Evolutionary conservation across 2,888 invertebrate species (phyloP), one percentile per base, ranked within the genome.

Genomic region (Volucella inflata): DNA sequence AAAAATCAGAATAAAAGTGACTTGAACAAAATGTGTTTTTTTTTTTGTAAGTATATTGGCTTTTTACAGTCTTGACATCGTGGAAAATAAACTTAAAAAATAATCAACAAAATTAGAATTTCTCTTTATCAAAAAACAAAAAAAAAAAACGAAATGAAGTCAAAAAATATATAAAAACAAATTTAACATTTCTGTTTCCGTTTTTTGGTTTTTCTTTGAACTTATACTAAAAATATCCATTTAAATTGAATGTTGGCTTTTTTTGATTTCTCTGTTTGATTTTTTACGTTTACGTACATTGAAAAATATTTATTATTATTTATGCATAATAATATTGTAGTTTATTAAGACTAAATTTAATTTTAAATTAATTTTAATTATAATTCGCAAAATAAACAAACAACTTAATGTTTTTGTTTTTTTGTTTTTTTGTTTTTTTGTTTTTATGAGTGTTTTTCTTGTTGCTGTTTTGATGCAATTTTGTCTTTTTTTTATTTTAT

Each of bases 191-290:
- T 30, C 30, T 6, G 30, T 30, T 4, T 30, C 6, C 6, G 4
- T 3, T 30, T 30, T 64, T 81, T 72, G 65, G 55, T 60, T 74
- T 82, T 65, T 80, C 84, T 87, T 88, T 87, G 87, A 30, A 30
- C 88, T 87, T 87, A 87, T 88, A 87, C 76, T 87, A 87, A 88
- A 81, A 85, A 80, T 83, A 81, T 88, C 71, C 72, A 77, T 75
- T 71, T 77, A 64, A 65, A 65, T 78, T 85, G 42, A 70, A 74
- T 30, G 30, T 77, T 67, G 53, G 53, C 57, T 67, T 88, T 85
- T 87, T 70, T 70, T 78, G 70, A 72, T 88, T 87, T 70, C 46
- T 21, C 46, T 57, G 59, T 46, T 38, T 46, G 67, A 74, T 84
- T 76, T 57, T 87, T 87, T 76, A 40, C 53, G 42, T 76, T 74